Conservation (phyloP, 2,797 vertebrate species). For the Fistularia commersonii region DNA sequence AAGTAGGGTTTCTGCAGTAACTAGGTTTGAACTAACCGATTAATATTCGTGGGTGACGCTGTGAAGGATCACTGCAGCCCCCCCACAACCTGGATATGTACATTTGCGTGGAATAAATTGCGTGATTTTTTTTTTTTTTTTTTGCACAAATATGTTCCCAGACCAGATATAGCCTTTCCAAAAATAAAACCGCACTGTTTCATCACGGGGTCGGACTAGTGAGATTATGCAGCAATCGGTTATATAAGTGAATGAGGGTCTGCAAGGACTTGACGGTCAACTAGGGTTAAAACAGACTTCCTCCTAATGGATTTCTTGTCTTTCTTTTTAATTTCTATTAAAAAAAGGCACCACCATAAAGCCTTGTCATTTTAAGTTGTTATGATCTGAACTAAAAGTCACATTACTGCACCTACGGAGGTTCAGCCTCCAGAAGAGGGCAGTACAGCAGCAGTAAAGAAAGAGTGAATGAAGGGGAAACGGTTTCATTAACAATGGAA, state of each 20-base stretch:
- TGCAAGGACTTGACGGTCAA: conserved; percentile 16
- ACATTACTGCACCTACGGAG: too few species aligned
- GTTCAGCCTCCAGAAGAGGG: conserved; percentile 66
- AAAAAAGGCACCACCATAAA: too few species aligned
- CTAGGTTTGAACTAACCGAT: too few species aligned
- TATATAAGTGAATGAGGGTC: conserved; percentile 24
- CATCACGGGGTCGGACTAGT: conserved; percentile 18
- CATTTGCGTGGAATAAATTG: conserved; percentile 3
- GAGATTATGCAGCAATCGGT: conserved; percentile 17
- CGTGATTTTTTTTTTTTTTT: neutral
- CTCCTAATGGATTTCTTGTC: too few species aligned
- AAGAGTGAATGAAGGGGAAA: neutral
- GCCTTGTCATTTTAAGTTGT: too few species aligned
- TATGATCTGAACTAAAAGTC: too few species aligned
- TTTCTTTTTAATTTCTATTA: too few species aligned
- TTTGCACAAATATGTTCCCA: conserved; percentile 10
- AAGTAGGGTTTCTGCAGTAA: too few species aligned
- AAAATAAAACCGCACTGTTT: conserved; percentile 44
- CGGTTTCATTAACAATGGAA: conserved; percentile 43
- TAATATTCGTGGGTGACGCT: too few species aligned
- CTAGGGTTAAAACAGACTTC: too few species aligned
- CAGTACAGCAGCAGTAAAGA: conserved; percentile 68
- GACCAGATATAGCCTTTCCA: conserved; percentile 39
- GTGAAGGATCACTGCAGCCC: too few species aligned
- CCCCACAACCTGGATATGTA: neutral